Base-by-base conservation (phyloP, 2,113 vertebrate genomes). In the Petrocephalus zakoni region DNA sequence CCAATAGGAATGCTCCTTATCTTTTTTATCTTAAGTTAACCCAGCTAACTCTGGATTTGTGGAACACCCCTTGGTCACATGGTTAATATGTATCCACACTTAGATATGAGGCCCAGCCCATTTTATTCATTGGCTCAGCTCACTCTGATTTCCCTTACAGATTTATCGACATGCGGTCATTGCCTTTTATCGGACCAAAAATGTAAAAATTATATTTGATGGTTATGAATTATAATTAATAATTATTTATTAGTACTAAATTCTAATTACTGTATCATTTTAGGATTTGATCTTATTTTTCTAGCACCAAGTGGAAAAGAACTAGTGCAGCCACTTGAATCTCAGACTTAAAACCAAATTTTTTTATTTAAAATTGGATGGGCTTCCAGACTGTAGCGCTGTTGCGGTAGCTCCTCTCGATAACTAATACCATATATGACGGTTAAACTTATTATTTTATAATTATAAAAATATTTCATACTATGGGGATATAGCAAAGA, bases 241-340 rank as follows among this genome's bases (percentile, higher is more conserved):
- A 42, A 42, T 42, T 42, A 42, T 21, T 58, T 49, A 47, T 84
- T 61, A 82, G 25, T 8, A 83, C 11, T 72, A 9, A 72, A 13
- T 72, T 46, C 3, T 61, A 75, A 29, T 88, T 6, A 56, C 13
- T 42, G 75, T 82, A 17, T 29, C 19, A 21, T 42, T 29, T 72
- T 85, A 29, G 53, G 46, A 52, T 19, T n/a, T 25, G 5, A 34
- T 15, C 55, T 84, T 47, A 56, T 37, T 88, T 55, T 88, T 19
- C 87, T 83, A 75, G 34, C 53, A 47, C 22, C 21, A 29, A 88
- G 72, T 83, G 75, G 37, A 51, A 34, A 58, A 82, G n/a, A 88
- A 75, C 75, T 8, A 42, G 46, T 22, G 49, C 87, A 53, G 22
- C 46, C 5, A 2, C 13, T 29, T 51, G 11, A 72, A 5, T 88